Conservation (phyloP, 2,113 vertebrate species). For the Hyperopisus bebe region DNA sequence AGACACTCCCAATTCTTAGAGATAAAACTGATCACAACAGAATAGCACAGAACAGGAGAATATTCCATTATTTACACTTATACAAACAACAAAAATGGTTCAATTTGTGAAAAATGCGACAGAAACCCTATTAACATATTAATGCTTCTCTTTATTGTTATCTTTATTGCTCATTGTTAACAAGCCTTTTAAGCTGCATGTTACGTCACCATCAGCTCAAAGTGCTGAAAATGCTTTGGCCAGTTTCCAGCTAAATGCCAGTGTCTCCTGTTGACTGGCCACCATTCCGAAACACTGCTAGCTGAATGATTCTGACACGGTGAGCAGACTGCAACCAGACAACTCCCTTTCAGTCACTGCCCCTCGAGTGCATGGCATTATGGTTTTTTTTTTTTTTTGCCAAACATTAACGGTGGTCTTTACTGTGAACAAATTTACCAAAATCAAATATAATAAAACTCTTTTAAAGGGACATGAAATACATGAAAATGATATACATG, state of each 20-base stretch:
- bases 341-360: background rate
- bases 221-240: background rate
- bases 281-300: background rate
- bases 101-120: background rate
- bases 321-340: background rate
- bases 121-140: background rate
- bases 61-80: background rate
- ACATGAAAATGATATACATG: too few species aligned
- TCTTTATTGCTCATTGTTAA: background rate
- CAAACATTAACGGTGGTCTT: background rate
- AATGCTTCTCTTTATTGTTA: background rate
- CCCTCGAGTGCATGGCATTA: background rate
- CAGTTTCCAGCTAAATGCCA: background rate
- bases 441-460: background rate
- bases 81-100: background rate
- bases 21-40: background rate
- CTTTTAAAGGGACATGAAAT: background rate
- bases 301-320: background rate
- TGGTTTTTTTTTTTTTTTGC: too few species aligned
- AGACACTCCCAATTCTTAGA: background rate
- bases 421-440: background rate
- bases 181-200: background rate
- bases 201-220: background rate
- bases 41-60: background rate
- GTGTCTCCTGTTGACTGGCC: background rate